Evolutionary conservation across 2,888 invertebrate genomes (phyloP).

Genomic region (Hecatera dysodea): DNA sequence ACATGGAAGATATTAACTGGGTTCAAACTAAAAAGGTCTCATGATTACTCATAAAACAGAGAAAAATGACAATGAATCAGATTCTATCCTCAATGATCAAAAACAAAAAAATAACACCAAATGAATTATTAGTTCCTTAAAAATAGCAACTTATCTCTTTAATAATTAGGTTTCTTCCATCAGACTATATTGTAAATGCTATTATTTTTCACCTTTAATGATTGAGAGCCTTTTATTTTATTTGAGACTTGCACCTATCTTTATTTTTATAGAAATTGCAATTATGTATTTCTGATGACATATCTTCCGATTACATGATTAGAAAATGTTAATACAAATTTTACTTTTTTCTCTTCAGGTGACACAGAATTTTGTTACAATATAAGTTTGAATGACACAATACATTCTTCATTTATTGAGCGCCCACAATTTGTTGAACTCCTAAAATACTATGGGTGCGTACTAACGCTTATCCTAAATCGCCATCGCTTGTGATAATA

Average conservation of each 20-base stretch:
- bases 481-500: slow-evolving; percentile 64
- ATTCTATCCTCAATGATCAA: slow-evolving; percentile 83
- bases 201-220: slow-evolving; percentile 49
- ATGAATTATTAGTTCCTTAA: slow-evolving; percentile 65
- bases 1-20: slow-evolving; percentile 82
- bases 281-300: slow-evolving; percentile 18
- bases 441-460: slow-evolving; percentile 64
- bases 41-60: slow-evolving; percentile 79
- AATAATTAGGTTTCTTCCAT: slow-evolving; percentile 60
- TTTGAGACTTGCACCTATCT: slow-evolving; percentile 86
- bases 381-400: slow-evolving; percentile 21
- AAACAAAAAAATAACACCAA: slow-evolving; percentile 70
- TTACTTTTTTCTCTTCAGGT: slow-evolving; percentile 10
- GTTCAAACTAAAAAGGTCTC: slow-evolving; percentile 80
- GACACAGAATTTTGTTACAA: slow-evolving; percentile 15
- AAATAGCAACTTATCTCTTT: slow-evolving; percentile 57
- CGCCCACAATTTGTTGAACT: slow-evolving; percentile 50
- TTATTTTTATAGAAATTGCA: slow-evolving; percentile 57
- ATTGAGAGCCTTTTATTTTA: slow-evolving; percentile 72
- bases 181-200: slow-evolving; percentile 72
- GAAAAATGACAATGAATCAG: slow-evolving; percentile 77
- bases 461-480: slow-evolving; percentile 68
- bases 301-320: slow-evolving; percentile 39
- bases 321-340: slow-evolving; percentile 27
- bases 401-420: slow-evolving; percentile 46